Percentiles rank a stretch among this genome's conserved stretches.
Conservation (phyloP, 2,888 invertebrate genomes). For the Acrobasis repandana region DNA sequence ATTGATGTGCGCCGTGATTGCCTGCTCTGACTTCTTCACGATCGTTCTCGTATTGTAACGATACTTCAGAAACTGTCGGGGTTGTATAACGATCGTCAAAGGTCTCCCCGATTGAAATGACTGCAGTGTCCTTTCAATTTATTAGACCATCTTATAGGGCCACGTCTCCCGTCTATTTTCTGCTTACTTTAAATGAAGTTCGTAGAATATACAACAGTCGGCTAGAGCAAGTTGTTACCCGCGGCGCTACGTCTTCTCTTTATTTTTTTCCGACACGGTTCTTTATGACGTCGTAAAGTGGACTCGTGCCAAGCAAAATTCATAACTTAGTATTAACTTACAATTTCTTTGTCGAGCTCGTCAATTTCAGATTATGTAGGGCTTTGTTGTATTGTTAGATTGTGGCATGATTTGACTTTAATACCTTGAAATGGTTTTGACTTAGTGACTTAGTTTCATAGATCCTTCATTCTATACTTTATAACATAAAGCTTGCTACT, state of each 20-base stretch:
- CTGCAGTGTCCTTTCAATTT: no score
- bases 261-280: slow-evolving; percentile 53
- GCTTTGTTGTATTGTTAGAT: slow-evolving; percentile 14
- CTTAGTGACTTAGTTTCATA: neutral
- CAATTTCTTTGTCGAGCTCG: slow-evolving; percentile 55
- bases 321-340: slow-evolving; percentile 72
- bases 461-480: neutral
- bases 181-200: no score
- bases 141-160: no score
- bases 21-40: no score
- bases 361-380: slow-evolving; percentile 39
- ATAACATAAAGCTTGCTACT: no score
- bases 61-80: no score
- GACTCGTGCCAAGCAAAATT: slow-evolving; percentile 67
- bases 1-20: no score
- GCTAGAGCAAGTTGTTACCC: neutral
- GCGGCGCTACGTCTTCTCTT: neutral
- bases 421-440: slow-evolving; percentile 4
- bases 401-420: slow-evolving; percentile 9
- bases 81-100: no score
- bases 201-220: no score
- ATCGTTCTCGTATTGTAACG: no score
- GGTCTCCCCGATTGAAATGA: no score
- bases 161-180: no score
- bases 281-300: slow-evolving; percentile 73